Evolutionary conservation across 1,140 invertebrate genomes (phyloP).

Genomic region (Eulimnadia texana): DNA sequence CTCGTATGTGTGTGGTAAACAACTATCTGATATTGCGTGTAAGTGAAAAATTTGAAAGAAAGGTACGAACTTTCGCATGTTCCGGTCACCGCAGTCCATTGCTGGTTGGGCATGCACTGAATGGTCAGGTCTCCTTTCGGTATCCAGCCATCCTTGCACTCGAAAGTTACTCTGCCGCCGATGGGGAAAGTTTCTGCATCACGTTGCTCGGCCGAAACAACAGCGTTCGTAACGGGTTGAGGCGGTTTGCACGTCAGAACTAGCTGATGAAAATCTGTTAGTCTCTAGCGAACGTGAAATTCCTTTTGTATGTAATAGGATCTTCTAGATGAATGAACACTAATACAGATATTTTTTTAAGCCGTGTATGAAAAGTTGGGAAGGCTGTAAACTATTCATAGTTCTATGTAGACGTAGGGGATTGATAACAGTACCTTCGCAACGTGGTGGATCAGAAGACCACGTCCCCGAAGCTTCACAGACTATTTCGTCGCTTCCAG

Average conservation of each 20-base stretch:
- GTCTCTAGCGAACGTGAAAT: conserved; percentile 10
- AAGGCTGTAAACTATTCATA: background rate
- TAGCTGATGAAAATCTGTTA: conserved; percentile 7
- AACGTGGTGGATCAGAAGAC: conserved; percentile 20
- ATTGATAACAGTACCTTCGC: conserved; percentile 19
- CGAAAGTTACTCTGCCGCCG: conserved; percentile 22
- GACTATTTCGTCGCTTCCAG: conserved; percentile 17
- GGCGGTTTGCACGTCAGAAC: conserved; percentile 17
- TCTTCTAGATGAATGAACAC: too few relatives aligned
- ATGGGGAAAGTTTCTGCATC: conserved; percentile 5
- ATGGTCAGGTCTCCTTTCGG: conserved; percentile 33
- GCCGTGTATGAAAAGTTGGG: too few relatives aligned
- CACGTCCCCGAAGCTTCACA: conserved; percentile 22
- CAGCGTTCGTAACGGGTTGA: conserved; percentile 11
- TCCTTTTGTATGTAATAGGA: too few relatives aligned
- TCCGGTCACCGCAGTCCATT: conserved; percentile 38
- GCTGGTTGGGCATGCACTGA: conserved; percentile 34
- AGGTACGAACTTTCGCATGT: conserved; percentile 33
- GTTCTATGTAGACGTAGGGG: background rate
- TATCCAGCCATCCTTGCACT: conserved; percentile 29
- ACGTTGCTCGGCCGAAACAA: conserved; percentile 11
- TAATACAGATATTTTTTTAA: too few relatives aligned
- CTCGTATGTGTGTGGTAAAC: too few relatives aligned
- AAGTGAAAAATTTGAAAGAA: too few relatives aligned
- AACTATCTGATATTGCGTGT: too few relatives aligned